A percentile compares a stretch with the other conserved stretches of the same genome.
Conservation (phyloP, 2,113 vertebrate genomes). For the Atherinomorus stipes region DNA sequence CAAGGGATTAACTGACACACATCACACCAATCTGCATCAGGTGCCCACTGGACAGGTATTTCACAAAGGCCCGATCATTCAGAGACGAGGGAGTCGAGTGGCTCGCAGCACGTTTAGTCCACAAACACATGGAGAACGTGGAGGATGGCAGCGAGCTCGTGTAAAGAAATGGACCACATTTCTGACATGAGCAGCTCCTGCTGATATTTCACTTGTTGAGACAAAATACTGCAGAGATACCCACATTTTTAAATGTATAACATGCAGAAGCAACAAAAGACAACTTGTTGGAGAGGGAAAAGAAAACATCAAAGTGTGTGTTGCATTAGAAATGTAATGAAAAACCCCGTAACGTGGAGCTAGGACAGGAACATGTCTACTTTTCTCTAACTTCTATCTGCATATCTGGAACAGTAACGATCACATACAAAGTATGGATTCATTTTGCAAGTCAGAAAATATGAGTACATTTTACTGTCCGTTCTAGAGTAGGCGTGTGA, state of each 20-base stretch:
- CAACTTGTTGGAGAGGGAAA: conserved; percentile 6
- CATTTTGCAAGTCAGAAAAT: no score
- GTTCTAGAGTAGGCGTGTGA: no score
- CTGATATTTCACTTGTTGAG: background rate
- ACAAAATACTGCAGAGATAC: background rate
- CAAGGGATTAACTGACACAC: conserved; percentile 56
- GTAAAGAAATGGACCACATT: no score
- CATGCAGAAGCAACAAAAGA: conserved; percentile 11
- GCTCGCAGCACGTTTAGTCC: conserved; percentile 24
- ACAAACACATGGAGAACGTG: conserved; percentile 32
- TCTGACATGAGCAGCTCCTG: no score
- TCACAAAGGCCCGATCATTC: conserved; percentile 55
- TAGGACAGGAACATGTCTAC: no score
- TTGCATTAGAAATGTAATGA: conserved; percentile 52
- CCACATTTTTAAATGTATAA: conserved; percentile 8
- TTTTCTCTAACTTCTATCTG: no score
- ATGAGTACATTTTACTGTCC: no score
- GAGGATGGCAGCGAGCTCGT: conserved; percentile 5
- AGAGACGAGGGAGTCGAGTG: background rate
- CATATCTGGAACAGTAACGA: no score
- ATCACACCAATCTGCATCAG: conserved; percentile 61
- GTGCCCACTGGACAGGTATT: conserved; percentile 51
- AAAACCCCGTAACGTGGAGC: conserved; percentile 1
- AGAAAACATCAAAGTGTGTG: conserved; percentile 41
- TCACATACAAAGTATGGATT: no score